These are phyloP conservation scores for Rhinichthys klamathensis DNA, from an alignment of 2,113 vertebrate genomes.

Conservation along the genomic window DNA sequence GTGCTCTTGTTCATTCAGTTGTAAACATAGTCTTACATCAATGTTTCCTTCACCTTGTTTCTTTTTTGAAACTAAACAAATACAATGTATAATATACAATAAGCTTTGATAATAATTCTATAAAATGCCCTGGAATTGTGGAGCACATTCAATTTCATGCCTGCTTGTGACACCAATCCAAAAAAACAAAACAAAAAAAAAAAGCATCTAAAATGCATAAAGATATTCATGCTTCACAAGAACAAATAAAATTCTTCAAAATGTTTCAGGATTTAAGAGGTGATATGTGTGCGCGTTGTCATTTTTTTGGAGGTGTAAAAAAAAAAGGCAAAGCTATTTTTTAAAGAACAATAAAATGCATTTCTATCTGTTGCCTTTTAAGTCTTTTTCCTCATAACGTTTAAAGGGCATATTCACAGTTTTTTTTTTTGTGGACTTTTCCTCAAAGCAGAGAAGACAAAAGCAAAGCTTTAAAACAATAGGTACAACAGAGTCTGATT, in stretches of 20 bases:
- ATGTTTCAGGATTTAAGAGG: background rate
- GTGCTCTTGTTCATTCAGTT: slow-evolving; percentile 43
- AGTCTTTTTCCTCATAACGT: slow-evolving; percentile 18
- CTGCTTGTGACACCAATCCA: slow-evolving; percentile 4
- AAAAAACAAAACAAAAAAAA: background rate
- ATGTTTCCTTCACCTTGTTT: slow-evolving; percentile 49
- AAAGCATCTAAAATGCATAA: background rate
- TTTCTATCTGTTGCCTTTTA: slow-evolving; percentile 26
- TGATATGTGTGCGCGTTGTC: background rate
- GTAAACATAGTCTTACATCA: slow-evolving; percentile 57
- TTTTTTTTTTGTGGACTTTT: slow-evolving; percentile 38
- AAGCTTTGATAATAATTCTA: background rate
- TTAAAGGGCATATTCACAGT: slow-evolving; percentile 55
- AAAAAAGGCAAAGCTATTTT: background rate
- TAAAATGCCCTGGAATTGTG: slow-evolving; percentile 43
- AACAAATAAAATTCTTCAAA: slow-evolving; percentile 29
- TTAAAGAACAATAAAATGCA: background rate
- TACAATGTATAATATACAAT: slow-evolving; percentile 28
- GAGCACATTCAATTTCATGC: slow-evolving; percentile 35
- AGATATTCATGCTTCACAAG: slow-evolving; percentile 40
- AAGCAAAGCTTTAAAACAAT: slow-evolving; percentile 17
- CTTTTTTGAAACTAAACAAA: slow-evolving; percentile 13
- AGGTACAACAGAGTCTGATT: slow-evolving; percentile 29
- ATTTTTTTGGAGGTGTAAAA: slow-evolving; percentile 20
- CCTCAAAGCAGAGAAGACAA: background rate